phyloP scores from a whole-genome alignment of 2,888 invertebrate genomes.

The Lepidochitona cinerea region DNA sequence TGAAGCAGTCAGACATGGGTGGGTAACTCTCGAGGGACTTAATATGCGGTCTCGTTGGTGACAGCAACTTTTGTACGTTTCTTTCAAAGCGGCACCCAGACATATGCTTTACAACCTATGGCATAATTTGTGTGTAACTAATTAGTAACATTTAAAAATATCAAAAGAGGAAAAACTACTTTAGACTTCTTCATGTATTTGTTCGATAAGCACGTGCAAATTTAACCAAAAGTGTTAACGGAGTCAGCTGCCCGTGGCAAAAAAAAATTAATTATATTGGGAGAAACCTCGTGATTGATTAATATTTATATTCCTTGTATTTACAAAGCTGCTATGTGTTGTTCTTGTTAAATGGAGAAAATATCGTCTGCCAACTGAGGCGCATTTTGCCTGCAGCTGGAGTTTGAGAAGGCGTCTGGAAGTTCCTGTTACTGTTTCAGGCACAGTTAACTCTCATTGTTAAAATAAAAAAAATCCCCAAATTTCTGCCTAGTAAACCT shows the following conservation, averaged over 20 bases:
- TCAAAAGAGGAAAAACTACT: background rate
- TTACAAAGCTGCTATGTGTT: constrained; percentile 43
- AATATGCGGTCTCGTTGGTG: background rate
- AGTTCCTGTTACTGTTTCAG: background rate
- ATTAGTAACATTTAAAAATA: background rate
- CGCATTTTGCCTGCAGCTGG: constrained; percentile 1
- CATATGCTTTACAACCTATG: background rate
- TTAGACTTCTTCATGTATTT: background rate
- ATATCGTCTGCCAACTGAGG: background rate
- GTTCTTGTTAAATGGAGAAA: background rate
- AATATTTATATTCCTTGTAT: constrained; percentile 53
- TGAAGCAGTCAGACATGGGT: constrained; percentile 49
- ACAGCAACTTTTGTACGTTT: background rate
- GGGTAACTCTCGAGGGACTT: constrained; percentile 51
- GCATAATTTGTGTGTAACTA: background rate
- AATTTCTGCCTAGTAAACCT: constrained; percentile 57
- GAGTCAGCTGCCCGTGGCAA: background rate
- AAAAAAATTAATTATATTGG: background rate
- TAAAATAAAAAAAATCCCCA: constrained; percentile 20
- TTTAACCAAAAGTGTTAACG: background rate
- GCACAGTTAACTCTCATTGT: background rate
- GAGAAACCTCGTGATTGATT: constrained; percentile 49
- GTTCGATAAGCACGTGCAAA: background rate
- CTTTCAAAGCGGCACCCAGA: background rate
- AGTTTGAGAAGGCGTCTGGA: background rate